These are phyloP conservation scores for Oceanodroma leucorhoa DNA, from an alignment of 2,797 vertebrate genomes.

Conservation along the genomic window DNA sequence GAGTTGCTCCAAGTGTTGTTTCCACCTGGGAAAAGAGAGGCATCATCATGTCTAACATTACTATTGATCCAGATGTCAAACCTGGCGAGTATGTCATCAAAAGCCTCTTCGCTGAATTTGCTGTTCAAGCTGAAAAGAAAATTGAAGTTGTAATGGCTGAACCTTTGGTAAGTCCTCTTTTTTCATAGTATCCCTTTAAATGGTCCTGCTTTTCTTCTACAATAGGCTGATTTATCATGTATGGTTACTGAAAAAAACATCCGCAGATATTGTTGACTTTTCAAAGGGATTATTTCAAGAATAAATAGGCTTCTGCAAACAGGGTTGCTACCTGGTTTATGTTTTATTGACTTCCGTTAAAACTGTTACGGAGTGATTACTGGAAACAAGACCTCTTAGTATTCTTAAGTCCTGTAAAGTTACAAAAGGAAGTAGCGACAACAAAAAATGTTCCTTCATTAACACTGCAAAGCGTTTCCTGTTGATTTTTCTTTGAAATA, in stretches of 20 bases:
- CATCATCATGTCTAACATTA: slow-evolving; percentile 96
- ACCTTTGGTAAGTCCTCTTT: slow-evolving; percentile 89
- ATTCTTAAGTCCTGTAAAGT: background rate
- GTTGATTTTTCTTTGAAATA: background rate
- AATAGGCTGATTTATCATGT: background rate
- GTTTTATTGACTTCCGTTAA: background rate
- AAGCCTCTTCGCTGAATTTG: slow-evolving; percentile 98
- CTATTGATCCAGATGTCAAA: slow-evolving; percentile 98
- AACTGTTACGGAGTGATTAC: background rate
- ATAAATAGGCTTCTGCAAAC: background rate
- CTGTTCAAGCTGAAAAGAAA: slow-evolving; percentile 98
- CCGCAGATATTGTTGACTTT: background rate
- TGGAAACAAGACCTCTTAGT: background rate
- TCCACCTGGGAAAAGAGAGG: slow-evolving; percentile 88
- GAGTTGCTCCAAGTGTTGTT: slow-evolving; percentile 81
- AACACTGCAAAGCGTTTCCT: background rate
- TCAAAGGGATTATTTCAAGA: background rate
- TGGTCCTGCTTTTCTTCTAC: background rate
- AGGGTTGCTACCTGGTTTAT: background rate
- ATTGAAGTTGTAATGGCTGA: slow-evolving; percentile 99
- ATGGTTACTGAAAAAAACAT: background rate
- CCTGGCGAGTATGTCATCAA: slow-evolving; percentile 99
- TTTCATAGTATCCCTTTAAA: background rate
- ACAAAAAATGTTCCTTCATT: background rate
- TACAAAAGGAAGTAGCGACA: background rate